Conservation (phyloP, 2,797 vertebrate genomes). For the Sebastes steindachneri region DNA sequence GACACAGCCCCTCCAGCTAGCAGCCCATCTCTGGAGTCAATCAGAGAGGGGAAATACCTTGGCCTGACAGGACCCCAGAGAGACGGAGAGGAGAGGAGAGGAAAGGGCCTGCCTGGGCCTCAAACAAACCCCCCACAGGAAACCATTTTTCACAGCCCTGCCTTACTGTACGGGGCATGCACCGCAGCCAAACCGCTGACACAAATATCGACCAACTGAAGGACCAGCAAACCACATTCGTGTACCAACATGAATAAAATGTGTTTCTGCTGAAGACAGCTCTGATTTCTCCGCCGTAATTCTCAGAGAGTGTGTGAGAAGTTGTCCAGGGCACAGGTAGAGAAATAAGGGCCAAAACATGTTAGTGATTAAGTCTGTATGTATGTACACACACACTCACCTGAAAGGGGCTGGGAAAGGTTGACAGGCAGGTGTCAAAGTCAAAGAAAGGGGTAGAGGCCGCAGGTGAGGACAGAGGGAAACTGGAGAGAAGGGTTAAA, state of each 20-base stretch:
- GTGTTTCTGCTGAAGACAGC: constrained; percentile 22
- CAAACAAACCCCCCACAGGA: constrained; percentile 63
- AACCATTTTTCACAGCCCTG: constrained; percentile 63
- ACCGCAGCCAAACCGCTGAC: constrained; percentile 49
- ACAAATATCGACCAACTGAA: constrained; percentile 53
- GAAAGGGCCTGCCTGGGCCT: constrained; percentile 29
- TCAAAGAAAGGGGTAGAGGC: constrained; percentile 63
- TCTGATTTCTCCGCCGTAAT: constrained; percentile 30
- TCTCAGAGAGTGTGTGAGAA: neutral
- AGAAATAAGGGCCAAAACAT: neutral
- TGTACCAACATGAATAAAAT: constrained; percentile 10
- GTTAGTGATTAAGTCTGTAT: neutral
- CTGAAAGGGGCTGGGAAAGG: constrained; percentile 65
- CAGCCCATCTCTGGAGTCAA: constrained; percentile 65
- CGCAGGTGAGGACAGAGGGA: constrained; percentile 53
- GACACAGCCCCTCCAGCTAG: constrained; percentile 18
- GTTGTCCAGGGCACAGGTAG: neutral
- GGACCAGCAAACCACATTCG: constrained; percentile 42
- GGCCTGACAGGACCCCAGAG: constrained; percentile 74
- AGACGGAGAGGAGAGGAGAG: constrained; percentile 13
- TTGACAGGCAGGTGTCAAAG: constrained; percentile 65
- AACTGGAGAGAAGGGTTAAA: constrained; percentile 35
- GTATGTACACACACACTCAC: constrained; percentile 69
- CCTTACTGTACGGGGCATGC: constrained; percentile 22
- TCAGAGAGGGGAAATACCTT: constrained; percentile 76